Percentiles rank a stretch among this genome's conserved stretches.
Evolutionary conservation across 2,113 vertebrate species (phyloP).

Genomic region (Grammomys surdaster): DNA sequence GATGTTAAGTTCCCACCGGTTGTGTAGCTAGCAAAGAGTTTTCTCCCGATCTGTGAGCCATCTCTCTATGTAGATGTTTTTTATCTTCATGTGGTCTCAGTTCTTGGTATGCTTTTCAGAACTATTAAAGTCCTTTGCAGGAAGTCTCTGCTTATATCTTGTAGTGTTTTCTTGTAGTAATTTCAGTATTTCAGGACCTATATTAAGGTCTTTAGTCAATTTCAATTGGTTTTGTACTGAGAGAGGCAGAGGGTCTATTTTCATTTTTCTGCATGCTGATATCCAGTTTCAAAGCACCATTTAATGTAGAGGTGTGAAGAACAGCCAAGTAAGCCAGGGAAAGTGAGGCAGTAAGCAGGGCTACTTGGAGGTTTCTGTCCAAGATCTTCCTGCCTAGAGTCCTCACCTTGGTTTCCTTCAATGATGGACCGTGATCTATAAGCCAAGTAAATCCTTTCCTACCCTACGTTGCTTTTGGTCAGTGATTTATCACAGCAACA

Average conservation of each 20-base stretch:
- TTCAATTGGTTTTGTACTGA: not conserved
- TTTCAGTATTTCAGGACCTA: too few relatives aligned
- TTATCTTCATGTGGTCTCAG: not conserved
- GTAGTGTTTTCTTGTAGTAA: not conserved
- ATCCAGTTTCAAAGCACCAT: not conserved
- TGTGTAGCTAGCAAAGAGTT: not conserved
- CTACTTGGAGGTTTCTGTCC: not conserved
- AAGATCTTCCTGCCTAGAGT: not conserved
- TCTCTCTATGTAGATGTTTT: too few relatives aligned
- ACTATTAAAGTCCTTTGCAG: not conserved
- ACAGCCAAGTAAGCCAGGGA: not conserved
- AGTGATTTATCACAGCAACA: not conserved
- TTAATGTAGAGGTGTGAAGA: not conserved
- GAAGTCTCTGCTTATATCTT: not conserved
- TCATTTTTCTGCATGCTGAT: not conserved
- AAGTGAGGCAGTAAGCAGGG: not conserved
- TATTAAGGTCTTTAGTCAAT: not conserved
- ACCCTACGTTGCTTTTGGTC: not conserved
- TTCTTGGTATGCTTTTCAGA: not conserved
- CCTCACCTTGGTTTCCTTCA: not conserved
- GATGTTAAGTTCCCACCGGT: accelerated
- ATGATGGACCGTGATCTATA: not conserved
- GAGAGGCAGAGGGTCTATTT: not conserved
- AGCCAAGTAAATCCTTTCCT: not conserved
- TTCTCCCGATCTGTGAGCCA: not conserved